These are phyloP conservation scores for Enteromius fasciolatus DNA, from an alignment of 2,797 vertebrate species.

Conservation along the genomic window DNA sequence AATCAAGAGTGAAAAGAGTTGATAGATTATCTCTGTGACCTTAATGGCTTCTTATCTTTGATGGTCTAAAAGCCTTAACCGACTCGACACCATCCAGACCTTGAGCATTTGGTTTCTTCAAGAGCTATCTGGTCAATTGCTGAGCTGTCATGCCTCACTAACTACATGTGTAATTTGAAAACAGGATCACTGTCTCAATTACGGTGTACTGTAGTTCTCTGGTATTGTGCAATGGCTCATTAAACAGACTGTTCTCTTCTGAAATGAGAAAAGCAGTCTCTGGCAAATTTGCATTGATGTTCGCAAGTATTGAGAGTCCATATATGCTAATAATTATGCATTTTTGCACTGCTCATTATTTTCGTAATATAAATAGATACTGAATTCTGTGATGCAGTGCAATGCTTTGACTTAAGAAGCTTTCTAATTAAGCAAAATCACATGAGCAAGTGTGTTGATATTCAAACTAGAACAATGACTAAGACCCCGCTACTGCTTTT, in stretches of 20 bases:
- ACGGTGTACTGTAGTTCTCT: slow-evolving; percentile 12
- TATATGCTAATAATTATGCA: slow-evolving; percentile 13
- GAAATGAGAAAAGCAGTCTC: slow-evolving; percentile 6
- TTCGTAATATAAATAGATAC: slow-evolving; percentile 1
- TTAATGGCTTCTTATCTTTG: slow-evolving; percentile 14
- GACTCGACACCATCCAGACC: not conserved
- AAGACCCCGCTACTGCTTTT: not conserved
- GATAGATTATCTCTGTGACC: slow-evolving; percentile 42
- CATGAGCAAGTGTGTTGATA: not conserved
- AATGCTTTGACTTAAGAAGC: not conserved
- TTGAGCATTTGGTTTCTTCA: not conserved
- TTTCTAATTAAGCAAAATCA: not conserved
- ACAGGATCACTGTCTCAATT: slow-evolving; percentile 26
- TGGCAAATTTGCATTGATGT: slow-evolving; percentile 22
- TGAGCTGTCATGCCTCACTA: slow-evolving; percentile 27
- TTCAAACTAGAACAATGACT: not conserved
- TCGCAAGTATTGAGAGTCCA: not conserved
- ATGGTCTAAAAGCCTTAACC: slow-evolving; percentile 28
- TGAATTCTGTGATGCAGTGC: not conserved
- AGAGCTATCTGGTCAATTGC: not conserved
- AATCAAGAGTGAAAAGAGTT: slow-evolving; percentile 29
- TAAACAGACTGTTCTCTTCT: slow-evolving; percentile 22
- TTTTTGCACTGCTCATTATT: slow-evolving; percentile 12
- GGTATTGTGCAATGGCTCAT: slow-evolving; percentile 22
- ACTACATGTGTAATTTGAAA: slow-evolving; percentile 21